Percentiles rank a stretch among this genome's conserved stretches.
Conservation (phyloP, 2,113 vertebrate species). For the Microtus oregoni region DNA sequence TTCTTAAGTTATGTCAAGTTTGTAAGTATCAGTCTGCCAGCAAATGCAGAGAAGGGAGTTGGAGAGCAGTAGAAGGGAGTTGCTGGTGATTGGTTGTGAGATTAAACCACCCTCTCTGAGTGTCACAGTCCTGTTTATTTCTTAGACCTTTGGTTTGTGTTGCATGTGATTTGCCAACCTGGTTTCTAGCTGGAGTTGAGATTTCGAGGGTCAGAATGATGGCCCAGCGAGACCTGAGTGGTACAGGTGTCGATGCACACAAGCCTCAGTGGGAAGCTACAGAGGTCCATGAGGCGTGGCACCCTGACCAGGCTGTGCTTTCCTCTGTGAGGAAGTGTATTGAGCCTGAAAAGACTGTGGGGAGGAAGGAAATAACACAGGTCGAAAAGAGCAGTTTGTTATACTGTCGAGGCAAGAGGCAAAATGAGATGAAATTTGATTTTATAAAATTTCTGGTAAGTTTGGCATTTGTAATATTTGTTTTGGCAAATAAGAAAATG, state of each 20-base stretch:
- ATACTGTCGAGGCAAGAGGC: slow-evolving; percentile 8
- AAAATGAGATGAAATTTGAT: slow-evolving; percentile 11
- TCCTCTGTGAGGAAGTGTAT: neutral
- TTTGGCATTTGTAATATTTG: neutral
- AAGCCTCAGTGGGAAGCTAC: neutral
- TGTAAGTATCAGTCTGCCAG: slow-evolving; percentile 57
- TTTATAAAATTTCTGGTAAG: slow-evolving; percentile 14
- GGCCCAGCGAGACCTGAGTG: neutral
- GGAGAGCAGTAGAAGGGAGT: neutral
- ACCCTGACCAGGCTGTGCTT: neutral
- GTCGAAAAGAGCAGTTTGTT: neutral
- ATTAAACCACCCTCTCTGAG: neutral
- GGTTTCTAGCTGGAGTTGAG: slow-evolving; percentile 38
- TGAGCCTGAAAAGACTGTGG: neutral
- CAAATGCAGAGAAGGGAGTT: neutral
- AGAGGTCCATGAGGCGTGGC: neutral
- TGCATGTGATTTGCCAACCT: neutral
- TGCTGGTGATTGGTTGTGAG: neutral
- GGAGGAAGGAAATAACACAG: neutral
- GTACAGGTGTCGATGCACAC: too few species aligned
- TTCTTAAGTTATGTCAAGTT: slow-evolving; percentile 48
- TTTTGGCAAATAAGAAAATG: slow-evolving; percentile 5
- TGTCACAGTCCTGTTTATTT: slow-evolving; percentile 30
- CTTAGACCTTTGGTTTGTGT: neutral
- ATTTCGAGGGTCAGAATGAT: neutral